Base-by-base conservation (phyloP, 92 coral and sea anemone genomes). In the Epizoanthus fatuus region DNA sequence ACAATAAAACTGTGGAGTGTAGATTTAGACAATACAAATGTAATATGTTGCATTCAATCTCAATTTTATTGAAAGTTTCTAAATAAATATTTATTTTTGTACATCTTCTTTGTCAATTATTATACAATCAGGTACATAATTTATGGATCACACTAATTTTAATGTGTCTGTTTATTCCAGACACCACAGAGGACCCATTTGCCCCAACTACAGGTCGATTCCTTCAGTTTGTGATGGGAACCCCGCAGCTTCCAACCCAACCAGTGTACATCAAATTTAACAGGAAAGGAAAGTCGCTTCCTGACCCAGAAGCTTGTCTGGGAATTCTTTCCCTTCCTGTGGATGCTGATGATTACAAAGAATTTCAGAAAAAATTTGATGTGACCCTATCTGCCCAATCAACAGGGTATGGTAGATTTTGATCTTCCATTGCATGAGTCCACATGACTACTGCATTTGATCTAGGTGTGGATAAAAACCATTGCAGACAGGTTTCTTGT, bases 291-390 rank as follows among this genome's bases (percentile, higher is more conserved):
- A 82, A 81, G 74, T 11, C 57, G 3, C 83, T 88, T 3, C 92
- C 88, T 16, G 92, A 88, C 67, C 84, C 87, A 32, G 92, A 88
- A 42, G 77, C 92, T 35, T 88, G 88, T 29, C 11, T 71, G 65
- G 92, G 87, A 20, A 54, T 83, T 17, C 68, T 88, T 13, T 66
- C 88, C 82, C 72, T 87, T 29, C 91, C 88, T 9, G 56, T 39
- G 12, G 69, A 83, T 88, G 70, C 65, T 7, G 20, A 65, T 37
- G 72, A 80, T 42, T 87, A 20, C 47, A 12, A 58, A 25, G 74
- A 87, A 4, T 87, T 76, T 13, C 70, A 80, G 58, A 19, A 57
- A 29, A 81, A 53, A 65, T 54, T 87, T 17, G 79, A 71, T 59
- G 20, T 77, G 12, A 87, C 90, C 14, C 63, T 87, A 5, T 80